Conservation (phyloP, 2,113 vertebrate species). For the Bos javanicus region DNA sequence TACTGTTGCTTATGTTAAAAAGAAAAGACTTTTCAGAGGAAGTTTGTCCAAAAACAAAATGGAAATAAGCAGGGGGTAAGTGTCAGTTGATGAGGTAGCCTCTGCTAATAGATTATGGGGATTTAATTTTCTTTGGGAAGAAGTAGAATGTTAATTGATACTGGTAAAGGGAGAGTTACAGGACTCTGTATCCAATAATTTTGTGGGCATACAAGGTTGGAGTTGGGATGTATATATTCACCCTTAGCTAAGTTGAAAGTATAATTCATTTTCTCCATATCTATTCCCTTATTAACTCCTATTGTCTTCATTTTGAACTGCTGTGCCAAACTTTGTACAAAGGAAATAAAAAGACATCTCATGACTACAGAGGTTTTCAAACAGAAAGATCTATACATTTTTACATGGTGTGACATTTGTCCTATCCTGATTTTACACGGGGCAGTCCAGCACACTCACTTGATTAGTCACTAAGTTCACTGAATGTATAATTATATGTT, state of each 20-base stretch:
- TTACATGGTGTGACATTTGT: background rate
- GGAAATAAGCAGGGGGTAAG: background rate
- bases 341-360: background rate
- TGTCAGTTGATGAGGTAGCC: background rate
- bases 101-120: background rate
- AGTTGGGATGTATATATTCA: background rate
- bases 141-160: background rate
- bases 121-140: background rate
- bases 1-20: background rate
- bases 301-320: background rate
- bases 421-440: background rate
- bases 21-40: background rate
- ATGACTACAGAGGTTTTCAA: background rate
- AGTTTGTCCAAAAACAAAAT: background rate
- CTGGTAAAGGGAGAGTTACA: background rate
- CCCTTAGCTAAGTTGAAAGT: background rate
- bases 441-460: background rate
- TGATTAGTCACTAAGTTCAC: background rate
- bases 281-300: background rate
- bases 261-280: background rate
- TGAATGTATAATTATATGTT: background rate
- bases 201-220: background rate
- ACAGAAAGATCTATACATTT: background rate
- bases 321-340: background rate
- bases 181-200: background rate